These are phyloP conservation scores for Onthophagus sagittarius DNA, from an alignment of 2,888 invertebrate genomes.

Conservation along the genomic window DNA sequence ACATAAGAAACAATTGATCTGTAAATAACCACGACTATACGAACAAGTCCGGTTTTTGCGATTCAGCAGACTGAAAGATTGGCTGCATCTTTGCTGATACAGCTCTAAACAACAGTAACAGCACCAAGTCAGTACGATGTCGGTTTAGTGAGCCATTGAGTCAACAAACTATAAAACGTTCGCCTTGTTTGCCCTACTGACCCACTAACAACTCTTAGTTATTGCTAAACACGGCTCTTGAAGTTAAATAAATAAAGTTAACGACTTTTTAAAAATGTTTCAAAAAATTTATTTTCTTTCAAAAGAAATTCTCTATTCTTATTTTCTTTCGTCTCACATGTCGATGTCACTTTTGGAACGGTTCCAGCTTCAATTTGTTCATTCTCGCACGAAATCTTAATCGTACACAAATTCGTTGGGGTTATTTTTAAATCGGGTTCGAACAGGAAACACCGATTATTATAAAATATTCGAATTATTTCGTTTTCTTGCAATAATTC, in stretches of 20 bases:
- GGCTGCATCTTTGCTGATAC: background rate
- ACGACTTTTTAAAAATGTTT: background rate
- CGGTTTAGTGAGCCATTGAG: background rate
- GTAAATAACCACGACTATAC: background rate
- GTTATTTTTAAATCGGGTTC: background rate
- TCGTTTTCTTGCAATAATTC: background rate
- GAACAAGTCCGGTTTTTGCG: background rate
- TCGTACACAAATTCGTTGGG: background rate
- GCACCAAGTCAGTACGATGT: background rate
- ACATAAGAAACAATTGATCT: background rate
- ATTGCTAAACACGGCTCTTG: background rate
- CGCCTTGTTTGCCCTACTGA: background rate
- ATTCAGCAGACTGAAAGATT: background rate
- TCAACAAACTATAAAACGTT: background rate
- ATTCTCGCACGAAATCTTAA: background rate
- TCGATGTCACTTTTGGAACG: background rate
- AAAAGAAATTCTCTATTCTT: background rate
- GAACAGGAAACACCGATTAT: background rate
- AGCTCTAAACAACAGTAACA: background rate
- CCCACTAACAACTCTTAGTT: background rate
- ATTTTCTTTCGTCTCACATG: background rate
- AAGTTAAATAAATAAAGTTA: background rate
- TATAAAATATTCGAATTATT: background rate
- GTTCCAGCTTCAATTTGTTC: background rate
- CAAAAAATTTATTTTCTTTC: background rate